Evolutionary conservation across 2,113 vertebrate genomes (phyloP), one percentile per base, ranked within the genome.

Genomic region (Pleuronectes platessa): DNA sequence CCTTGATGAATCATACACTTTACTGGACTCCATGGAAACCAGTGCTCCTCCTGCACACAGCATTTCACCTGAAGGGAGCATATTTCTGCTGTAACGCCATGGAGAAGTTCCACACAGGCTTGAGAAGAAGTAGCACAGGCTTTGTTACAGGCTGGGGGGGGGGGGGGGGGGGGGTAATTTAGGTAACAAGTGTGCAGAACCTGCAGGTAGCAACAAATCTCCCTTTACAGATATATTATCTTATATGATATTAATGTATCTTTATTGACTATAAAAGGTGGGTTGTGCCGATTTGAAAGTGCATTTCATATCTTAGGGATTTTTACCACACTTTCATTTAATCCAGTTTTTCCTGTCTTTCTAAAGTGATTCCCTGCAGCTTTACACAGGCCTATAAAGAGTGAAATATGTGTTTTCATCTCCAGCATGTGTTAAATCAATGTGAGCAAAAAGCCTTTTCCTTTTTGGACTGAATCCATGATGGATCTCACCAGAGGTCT

Each of bases 401-500:
- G 45, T 49, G 45, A 49, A 18, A 18, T 5, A n/a, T 6, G n/a
- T 54, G 51, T 54, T 54, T 54, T 54, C 51, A n/a, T 54, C 51
- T 54, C 20, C n/a, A 55, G 24, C 61, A 0, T 8, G 49, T 35
- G 17, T 62, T 51, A 65, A 62, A 78, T 64, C 42, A 53, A 6
- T 40, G 40, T 3, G 23, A 78, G 47, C 40, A 55, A 42, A 56
- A 59, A 54, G 27, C 24, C 21, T 63, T 67, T 71, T 51, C 35
- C 37, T 55, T 55, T 56, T 13, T 54, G 54, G 51, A 54, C 4
- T 8, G 20, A 54, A 54, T n/a, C 20, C 51, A 10, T 21, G 21
- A 23, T 13, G 35, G 54, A 56, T 78, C 93, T 93, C 85, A 95
- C 94, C 93, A 3, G 81, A 47, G 17, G 75, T 69, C 61, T 94